Evolutionary conservation across 2,888 invertebrate species (phyloP).

Genomic region (Synanthedon andrenaeformis): DNA sequence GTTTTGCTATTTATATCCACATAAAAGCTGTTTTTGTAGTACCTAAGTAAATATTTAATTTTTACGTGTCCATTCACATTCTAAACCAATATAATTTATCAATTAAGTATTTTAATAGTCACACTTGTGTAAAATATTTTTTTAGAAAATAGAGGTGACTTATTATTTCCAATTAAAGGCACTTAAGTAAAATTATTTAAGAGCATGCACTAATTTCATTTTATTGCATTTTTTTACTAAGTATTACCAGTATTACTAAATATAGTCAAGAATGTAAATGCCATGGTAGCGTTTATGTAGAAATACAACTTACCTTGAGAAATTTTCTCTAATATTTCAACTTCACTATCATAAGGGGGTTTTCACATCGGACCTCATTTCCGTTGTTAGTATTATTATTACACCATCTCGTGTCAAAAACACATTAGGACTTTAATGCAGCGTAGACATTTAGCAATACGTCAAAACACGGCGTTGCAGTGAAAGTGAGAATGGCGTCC

Average conservation of each 20-base stretch:
- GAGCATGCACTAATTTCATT: no score
- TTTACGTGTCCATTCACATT: no score
- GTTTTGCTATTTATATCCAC: neutral
- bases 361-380: slow-evolving; percentile 48
- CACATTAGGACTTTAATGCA: slow-evolving; percentile 47
- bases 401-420: slow-evolving; percentile 58
- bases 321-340: slow-evolving; percentile 27
- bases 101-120: no score
- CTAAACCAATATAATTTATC: no score
- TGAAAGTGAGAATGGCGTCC: slow-evolving; percentile 61
- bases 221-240: no score
- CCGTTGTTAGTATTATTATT: slow-evolving; percentile 18
- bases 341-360: slow-evolving; percentile 59
- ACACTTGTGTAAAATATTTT: no score
- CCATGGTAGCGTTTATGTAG: slow-evolving; percentile 6
- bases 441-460: slow-evolving; percentile 43
- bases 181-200: no score
- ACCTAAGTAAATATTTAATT: no score
- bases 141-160: no score
- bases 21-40: no score
- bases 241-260: no score
- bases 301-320: slow-evolving; percentile 30
- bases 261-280: neutral
- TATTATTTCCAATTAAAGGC: no score
- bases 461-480: slow-evolving; percentile 57